Base-by-base conservation (phyloP, 2,113 vertebrate species). In the Psephotus haematonotus region DNA sequence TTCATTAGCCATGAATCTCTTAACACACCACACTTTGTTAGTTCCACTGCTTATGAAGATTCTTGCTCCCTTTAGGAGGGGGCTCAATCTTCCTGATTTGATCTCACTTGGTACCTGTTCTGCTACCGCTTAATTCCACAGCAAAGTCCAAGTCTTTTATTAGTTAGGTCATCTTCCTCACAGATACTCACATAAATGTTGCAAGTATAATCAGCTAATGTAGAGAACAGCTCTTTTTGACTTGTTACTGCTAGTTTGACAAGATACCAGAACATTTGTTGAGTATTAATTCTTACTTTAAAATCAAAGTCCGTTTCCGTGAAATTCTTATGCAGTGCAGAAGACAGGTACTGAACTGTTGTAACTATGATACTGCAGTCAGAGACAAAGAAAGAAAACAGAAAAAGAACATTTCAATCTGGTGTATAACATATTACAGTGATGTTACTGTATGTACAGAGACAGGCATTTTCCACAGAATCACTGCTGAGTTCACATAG, bases 301-400 rank as follows among this genome's bases (percentile, higher is more conserved):
- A 99, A 99, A 97, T 99, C 99, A 90, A 99, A 99, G 92, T 99
- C 99, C 3, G 98, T 98, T 31, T 99, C 99, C 4, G 98, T 99
- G 88, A 99, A 99, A 97, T 99, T 99, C 98, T 99, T 99, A 97
- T 99, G 99, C 91, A 99, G 98, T 20, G 99, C 99, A 64, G 99
- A 99, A 27, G 99, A 99, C 65, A 99, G 98, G 86, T 98, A 99
- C 96, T 99, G 99, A 71, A 98, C 98, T 7, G 99, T 99, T 78
- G 99, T 99, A 89, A 99, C 98, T 92, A 99, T 99, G 97, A 99
- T 99, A 95, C 99, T 99, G 98, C 53, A 97, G 95, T 63, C 92
- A 96, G 35, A 96, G 97, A 92, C 37, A 75, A 79, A 78, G 60
- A 39, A n/a, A 80, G 29, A 55, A 53, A 86, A 69, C 23, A 93